A percentile compares a stretch with the other conserved stretches of the same genome.
phyloP scores from a whole-genome alignment of 2,113 vertebrate genomes.

The Etia nguti region DNA sequence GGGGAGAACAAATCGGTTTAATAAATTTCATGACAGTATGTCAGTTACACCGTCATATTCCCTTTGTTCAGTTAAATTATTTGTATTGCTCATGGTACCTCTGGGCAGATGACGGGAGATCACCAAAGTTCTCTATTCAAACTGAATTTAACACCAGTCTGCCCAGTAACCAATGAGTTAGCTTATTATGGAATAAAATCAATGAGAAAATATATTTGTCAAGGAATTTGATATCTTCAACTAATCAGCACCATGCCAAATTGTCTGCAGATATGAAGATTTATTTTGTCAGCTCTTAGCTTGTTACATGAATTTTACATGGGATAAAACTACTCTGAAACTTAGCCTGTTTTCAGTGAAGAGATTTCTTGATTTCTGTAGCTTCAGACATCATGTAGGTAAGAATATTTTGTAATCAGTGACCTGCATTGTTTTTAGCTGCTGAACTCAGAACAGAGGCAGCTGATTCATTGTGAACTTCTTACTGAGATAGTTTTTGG shows the following conservation, averaged over 20 bases:
- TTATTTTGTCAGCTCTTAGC: not conserved
- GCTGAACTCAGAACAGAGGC: slow-evolving; percentile 79
- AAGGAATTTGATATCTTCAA: not conserved
- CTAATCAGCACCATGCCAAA: not conserved
- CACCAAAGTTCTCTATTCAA: not conserved
- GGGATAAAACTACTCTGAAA: not conserved
- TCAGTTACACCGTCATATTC: not conserved
- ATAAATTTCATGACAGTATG: not conserved
- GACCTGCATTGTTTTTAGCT: slow-evolving; percentile 61
- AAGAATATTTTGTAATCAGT: not conserved
- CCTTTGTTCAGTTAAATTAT: not conserved
- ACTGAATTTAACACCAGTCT: not conserved
- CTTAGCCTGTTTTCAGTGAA: not conserved
- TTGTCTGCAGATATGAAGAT: not conserved
- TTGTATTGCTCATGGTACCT: not conserved
- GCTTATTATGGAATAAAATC: not conserved
- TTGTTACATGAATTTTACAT: not conserved
- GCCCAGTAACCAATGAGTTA: not conserved
- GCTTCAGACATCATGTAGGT: not conserved
- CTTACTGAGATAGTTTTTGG: slow-evolving; percentile 86
- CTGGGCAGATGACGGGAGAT: not conserved
- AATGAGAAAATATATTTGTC: not conserved
- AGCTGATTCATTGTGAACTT: slow-evolving; percentile 84
- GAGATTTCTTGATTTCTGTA: not conserved
- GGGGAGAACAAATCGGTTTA: not conserved